Conservation (phyloP, 2,113 vertebrate species). For the Chloropsis cyanopogon region DNA sequence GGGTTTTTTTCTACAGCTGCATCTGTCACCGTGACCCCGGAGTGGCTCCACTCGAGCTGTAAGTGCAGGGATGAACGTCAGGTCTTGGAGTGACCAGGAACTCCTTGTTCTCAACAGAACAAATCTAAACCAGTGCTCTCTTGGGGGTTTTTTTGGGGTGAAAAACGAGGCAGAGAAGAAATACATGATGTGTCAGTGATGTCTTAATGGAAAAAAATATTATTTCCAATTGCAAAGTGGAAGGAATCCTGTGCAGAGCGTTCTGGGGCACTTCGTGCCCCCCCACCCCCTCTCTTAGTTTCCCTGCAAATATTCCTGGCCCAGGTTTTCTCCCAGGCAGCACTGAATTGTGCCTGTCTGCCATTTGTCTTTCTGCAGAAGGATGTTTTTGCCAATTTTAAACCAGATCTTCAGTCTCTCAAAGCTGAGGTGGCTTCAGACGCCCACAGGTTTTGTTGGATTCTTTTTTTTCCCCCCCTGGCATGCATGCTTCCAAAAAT, state of each 20-base stretch:
- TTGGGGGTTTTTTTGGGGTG: rapidly evolving
- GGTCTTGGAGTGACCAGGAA: neutral
- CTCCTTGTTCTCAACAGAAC: neutral
- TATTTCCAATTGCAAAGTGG: neutral
- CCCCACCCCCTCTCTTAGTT: neutral
- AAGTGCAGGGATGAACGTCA: neutral
- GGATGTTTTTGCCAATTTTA: slow-evolving; percentile 15
- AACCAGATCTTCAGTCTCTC: neutral
- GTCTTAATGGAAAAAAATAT: neutral
- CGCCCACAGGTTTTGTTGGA: neutral
- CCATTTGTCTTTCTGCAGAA: neutral
- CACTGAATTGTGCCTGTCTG: neutral
- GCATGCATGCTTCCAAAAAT: neutral
- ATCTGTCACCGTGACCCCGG: rapidly evolving
- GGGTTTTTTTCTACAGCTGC: neutral
- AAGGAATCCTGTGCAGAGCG: neutral
- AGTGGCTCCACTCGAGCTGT: neutral
- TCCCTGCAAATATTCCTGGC: neutral
- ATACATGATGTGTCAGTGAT: neutral
- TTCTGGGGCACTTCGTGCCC: neutral
- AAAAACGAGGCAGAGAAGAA: neutral
- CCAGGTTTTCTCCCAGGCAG: neutral
- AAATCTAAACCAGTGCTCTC: neutral
- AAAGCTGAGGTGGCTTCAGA: slow-evolving; percentile 36
- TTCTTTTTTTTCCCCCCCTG: neutral